Base-by-base conservation (phyloP, 2,113 vertebrate genomes). In the Ursus arctos region DNA sequence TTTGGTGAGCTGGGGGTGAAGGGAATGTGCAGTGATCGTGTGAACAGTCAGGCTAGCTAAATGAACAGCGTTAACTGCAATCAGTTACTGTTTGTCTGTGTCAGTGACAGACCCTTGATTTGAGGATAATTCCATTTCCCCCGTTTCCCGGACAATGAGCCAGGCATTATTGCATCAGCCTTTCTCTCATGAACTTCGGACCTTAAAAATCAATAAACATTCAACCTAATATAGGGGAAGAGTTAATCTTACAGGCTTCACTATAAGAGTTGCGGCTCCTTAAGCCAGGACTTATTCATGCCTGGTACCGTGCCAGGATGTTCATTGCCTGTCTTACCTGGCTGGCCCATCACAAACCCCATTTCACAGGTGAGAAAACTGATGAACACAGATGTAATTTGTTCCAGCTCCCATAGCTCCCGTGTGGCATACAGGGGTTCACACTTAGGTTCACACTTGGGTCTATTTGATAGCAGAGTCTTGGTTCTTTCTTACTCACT, bases 181-280 rank as follows among this genome's bases (percentile, higher is more conserved):
- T 69, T 96, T 94, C 6, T 95, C 6, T 94, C 22, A 28, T 71
- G 36, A 93, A 87, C 80, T 94, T 94, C 61, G 43, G 9, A 80
- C 16, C 33, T 86, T 83, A 92, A 81, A 88, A 91, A 49, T 72
- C 59, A 82, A 40, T 53, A 79, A 49, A 14, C 81, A 71, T 36
- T 96, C 43, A 90, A 53, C 33, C 49, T 83, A 92, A 47, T 43
- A 71, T 4, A 94, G 51, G 18, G 31, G 36, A 87, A 61, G 12
- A 95, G 79, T 89, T 74, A 51, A 55, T 49, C 14, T 85, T 93
- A 24, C 0, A 53, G n/a, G 1, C 53, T 89, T 88, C 82, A 33
- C 5, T 79, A 1, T 31, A 93, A 80, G 31, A 79, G 92, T 81
- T 88, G 18, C 12, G 40, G 7, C 26, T 43, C 24, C 51, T 84